Evolutionary conservation across 2,797 vertebrate species (phyloP).

Genomic region (Eospalax fontanierii): DNA sequence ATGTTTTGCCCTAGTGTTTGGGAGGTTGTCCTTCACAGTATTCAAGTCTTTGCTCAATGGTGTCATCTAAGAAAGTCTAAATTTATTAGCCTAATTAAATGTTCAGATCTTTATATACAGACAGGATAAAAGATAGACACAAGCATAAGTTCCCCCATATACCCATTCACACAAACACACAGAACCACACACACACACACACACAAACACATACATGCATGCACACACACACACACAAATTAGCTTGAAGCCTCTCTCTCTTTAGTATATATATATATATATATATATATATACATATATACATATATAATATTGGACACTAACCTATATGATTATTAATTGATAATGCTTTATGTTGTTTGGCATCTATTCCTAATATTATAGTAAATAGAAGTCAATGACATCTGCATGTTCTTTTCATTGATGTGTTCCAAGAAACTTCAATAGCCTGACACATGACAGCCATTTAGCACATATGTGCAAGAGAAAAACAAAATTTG

Average conservation of each 20-base stretch:
- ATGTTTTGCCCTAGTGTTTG: neutral
- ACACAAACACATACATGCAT: neutral
- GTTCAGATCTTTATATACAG: neutral
- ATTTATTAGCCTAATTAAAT: neutral
- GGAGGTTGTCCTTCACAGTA: neutral
- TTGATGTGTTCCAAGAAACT: constrained; percentile 15
- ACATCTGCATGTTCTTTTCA: constrained; percentile 39
- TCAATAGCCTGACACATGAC: neutral
- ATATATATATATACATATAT: neutral
- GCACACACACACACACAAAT: neutral
- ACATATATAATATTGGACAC: neutral
- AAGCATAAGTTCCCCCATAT: neutral
- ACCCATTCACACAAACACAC: neutral
- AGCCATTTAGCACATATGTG: neutral
- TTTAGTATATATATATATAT: neutral
- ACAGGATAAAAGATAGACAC: neutral
- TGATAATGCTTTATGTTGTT: neutral
- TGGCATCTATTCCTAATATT: neutral
- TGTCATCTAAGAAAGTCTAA: neutral
- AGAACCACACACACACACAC: neutral
- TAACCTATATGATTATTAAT: neutral
- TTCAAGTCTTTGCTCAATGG: neutral
- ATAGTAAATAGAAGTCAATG: neutral
- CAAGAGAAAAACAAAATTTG: neutral
- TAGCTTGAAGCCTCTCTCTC: neutral